These are phyloP conservation scores for Pteropus rufus DNA, from an alignment of 2,797 vertebrate species.

Conservation along the genomic window DNA sequence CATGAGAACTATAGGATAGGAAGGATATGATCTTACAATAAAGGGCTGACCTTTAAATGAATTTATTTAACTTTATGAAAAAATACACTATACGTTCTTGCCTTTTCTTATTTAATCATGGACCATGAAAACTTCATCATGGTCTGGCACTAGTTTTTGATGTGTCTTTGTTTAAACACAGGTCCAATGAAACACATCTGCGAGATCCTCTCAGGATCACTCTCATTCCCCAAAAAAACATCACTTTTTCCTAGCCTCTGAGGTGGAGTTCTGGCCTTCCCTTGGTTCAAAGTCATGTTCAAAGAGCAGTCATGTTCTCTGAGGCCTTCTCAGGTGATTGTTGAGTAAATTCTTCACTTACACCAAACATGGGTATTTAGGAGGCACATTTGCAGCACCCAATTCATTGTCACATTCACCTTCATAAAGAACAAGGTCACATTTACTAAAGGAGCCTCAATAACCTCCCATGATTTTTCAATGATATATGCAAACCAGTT, in stretches of 20 bases:
- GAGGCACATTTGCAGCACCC: background rate
- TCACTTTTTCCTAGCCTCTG: background rate
- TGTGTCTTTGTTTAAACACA: background rate
- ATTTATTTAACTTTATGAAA: constrained; percentile 27
- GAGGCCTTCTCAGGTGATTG: background rate
- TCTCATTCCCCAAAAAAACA: background rate
- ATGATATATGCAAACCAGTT: background rate
- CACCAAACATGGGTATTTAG: background rate
- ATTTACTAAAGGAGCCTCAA: background rate
- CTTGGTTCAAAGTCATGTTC: background rate
- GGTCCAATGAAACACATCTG: background rate
- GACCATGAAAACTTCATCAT: background rate
- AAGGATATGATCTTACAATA: constrained; percentile 8
- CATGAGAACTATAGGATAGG: constrained; percentile 15
- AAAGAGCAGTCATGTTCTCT: background rate
- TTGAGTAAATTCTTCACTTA: background rate
- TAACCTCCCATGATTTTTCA: background rate
- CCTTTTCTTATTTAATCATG: constrained; percentile 20
- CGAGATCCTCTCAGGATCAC: background rate
- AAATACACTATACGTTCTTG: background rate
- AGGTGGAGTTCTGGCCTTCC: background rate
- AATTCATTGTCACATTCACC: background rate
- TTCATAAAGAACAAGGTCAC: background rate
- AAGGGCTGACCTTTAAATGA: background rate
- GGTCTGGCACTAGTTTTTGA: background rate